A percentile compares a stretch with the other conserved stretches of the same genome.
Conservation (phyloP, 2,113 vertebrate genomes). For the Delphinus delphis region DNA sequence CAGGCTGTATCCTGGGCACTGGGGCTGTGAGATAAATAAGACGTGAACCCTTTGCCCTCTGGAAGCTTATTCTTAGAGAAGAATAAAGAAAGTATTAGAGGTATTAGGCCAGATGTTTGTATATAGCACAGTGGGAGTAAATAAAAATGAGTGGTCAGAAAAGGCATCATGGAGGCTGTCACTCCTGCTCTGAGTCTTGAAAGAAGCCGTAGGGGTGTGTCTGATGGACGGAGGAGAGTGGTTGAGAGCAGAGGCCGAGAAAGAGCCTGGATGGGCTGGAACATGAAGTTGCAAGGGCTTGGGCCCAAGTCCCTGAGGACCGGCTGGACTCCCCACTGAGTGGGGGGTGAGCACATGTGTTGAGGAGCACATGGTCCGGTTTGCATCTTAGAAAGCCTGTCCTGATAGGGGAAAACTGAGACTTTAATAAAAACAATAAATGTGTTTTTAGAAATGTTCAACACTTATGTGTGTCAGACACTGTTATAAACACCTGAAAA, state of each 20-base stretch:
- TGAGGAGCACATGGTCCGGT: not conserved
- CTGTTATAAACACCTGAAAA: not conserved
- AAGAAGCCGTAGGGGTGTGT: not conserved
- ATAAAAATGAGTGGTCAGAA: not conserved
- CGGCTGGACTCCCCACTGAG: not conserved
- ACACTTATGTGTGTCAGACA: not conserved
- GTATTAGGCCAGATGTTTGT: not conserved
- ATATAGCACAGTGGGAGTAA: not conserved
- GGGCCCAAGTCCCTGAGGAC: not conserved
- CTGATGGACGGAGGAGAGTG: not conserved
- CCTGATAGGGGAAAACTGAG: not conserved
- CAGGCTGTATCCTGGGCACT: not conserved
- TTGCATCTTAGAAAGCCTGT: conserved; percentile 7
- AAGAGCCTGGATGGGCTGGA: not conserved
- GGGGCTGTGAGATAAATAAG: not conserved
- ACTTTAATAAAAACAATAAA: not conserved
- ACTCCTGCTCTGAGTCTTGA: not conserved
- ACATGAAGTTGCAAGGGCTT: not conserved
- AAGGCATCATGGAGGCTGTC: not conserved
- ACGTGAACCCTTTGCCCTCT: not conserved
- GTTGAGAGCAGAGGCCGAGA: not conserved
- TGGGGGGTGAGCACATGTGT: no score
- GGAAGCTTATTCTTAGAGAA: not conserved
- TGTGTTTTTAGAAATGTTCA: not conserved
- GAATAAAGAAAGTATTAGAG: not conserved